A percentile compares a stretch with the other conserved stretches of the same genome.
Conservation (phyloP, 1,140 invertebrate species). For the Sitobion miscanthi region DNA sequence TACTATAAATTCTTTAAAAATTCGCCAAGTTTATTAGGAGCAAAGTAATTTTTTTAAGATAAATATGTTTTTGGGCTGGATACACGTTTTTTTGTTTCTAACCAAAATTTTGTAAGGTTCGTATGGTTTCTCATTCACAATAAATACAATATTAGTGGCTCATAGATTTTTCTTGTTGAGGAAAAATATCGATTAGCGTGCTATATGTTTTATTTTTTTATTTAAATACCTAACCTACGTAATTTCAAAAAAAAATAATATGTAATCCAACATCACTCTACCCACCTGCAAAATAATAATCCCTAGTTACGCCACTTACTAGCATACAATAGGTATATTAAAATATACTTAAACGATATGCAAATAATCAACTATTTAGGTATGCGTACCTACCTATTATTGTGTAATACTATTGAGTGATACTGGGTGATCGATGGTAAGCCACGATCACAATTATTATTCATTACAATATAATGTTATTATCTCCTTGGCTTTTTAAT, state of each 20-base stretch:
- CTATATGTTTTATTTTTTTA: not conserved
- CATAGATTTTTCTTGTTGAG: too few species aligned
- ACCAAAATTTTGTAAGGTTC: too few species aligned
- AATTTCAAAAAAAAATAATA: not conserved
- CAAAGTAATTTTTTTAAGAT: too few species aligned
- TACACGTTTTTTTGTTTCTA: too few species aligned
- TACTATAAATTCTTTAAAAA: not conserved
- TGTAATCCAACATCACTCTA: not conserved
- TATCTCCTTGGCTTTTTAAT: not conserved
- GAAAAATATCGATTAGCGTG: too few species aligned
- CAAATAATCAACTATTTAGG: not conserved
- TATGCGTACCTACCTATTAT: not conserved
- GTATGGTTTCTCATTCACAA: too few species aligned
- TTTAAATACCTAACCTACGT: not conserved
- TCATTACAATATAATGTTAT: not conserved
- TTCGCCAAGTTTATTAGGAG: not conserved
- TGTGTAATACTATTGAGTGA: not conserved
- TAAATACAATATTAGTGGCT: too few species aligned
- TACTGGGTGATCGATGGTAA: not conserved
- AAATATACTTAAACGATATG: not conserved
- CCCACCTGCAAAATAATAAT: not conserved
- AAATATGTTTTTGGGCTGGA: too few species aligned
- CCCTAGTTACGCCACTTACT: not conserved
- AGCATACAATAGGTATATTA: not conserved
- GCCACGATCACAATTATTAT: not conserved